Percentiles rank a stretch among this genome's conserved stretches.
Evolutionary conservation across 2,113 vertebrate genomes (phyloP).

Genomic region (Microtus montanus): DNA sequence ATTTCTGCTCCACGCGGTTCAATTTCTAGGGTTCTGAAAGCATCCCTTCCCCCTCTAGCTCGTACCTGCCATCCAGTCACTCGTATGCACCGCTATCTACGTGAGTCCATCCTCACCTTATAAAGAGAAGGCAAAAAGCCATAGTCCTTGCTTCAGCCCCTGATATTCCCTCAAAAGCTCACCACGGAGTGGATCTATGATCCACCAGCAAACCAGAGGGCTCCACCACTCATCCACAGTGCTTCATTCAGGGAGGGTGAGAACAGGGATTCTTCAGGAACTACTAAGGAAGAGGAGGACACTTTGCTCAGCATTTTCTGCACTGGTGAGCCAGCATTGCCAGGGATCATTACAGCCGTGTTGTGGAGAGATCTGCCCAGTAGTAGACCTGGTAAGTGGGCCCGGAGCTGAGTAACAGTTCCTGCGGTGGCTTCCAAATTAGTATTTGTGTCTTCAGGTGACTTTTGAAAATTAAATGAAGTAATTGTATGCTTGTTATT

Average conservation of each 20-base stretch:
- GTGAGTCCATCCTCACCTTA: not conserved
- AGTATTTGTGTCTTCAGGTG: not conserved
- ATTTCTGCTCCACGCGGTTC: not conserved
- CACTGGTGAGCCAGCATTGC: not conserved
- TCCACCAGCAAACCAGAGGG: not conserved
- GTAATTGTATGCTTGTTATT: not conserved
- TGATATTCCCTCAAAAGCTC: not conserved
- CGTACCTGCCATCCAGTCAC: not conserved
- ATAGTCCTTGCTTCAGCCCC: not conserved
- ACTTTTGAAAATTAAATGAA: not conserved
- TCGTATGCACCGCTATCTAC: not conserved
- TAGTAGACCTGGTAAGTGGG: not conserved
- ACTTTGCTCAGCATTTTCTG: not conserved
- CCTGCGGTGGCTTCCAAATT: conserved; percentile 22
- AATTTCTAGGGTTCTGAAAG: not conserved
- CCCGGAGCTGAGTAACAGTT: not conserved
- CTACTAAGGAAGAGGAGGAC: not conserved
- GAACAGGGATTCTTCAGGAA: not conserved
- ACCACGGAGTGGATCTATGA: not conserved
- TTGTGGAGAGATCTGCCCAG: not conserved
- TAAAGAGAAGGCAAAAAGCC: too few species aligned
- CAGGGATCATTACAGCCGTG: not conserved
- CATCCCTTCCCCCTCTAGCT: not conserved
- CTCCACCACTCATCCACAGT: not conserved
- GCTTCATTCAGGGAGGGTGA: not conserved